Evolutionary conservation across 2,113 vertebrate species (phyloP), one percentile per base, ranked within the genome.

Genomic region (Channa maculata): DNA sequence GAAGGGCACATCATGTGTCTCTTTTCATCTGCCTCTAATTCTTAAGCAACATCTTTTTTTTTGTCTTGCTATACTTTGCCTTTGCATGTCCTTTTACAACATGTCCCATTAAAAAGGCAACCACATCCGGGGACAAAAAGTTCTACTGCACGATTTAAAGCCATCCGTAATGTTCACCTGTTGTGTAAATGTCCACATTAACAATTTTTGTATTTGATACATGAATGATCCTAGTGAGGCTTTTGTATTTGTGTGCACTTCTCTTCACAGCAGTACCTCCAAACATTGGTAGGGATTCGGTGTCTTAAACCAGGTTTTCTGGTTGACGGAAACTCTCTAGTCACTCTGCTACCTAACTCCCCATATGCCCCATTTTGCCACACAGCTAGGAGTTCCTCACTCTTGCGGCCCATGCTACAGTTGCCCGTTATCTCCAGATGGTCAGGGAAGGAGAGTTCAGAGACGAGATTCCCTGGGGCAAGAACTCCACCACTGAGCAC

Each of bases 341-440:
- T 70, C 60, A 39, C 54, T 45, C 45, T 75, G n/a, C 34, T 33
- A 24, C 50, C 66, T 11, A 38, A 61, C 62, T 65, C 44, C 73
- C 73, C 75, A 50, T 69, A 65, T 64, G 75, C 65, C 75, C 54
- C 64, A 50, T 83, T 85, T 77, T 65, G 66, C 13, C 59, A 63
- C 69, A 62, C 69, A 85, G 85, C 71, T 75, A 65, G 54, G 81
- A 77, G 70, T 55, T 63, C 75, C 66, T 88, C 53, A 39, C 12
- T 69, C 34, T 44, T 52, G 9, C 79, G 65, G 71, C 8, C 53
- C 65, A 71, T 50, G 11, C 61, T 33, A 5, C 37, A 74, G 65
- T 69, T 43, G 14, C 37, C 71, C 8, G 49, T 77, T 82, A 77
- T 79, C 79, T 88, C 81, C 91, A 89, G 87, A 90, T 89, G 91